Percentiles rank a stretch among this genome's conserved stretches.
Conservation (phyloP, 2,113 vertebrate species). For the Erythrocercus mccallii region DNA sequence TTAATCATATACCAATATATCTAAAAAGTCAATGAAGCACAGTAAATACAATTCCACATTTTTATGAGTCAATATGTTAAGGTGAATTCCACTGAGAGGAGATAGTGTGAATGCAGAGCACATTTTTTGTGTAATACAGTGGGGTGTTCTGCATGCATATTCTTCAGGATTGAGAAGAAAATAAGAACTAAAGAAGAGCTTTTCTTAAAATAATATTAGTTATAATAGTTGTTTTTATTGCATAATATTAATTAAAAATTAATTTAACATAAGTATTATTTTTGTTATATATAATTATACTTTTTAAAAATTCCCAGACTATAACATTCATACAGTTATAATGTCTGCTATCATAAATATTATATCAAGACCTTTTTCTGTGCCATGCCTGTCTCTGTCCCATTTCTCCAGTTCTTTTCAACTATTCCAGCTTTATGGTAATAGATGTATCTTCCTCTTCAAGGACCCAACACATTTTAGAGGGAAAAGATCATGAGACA, state of each 20-base stretch:
- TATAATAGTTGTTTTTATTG: background rate
- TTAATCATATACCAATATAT: background rate
- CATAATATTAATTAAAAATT: background rate
- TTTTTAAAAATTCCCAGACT: background rate
- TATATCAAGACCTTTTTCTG: background rate
- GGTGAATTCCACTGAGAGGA: background rate
- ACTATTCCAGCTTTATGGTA: background rate
- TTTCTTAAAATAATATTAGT: background rate
- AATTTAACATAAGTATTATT: background rate
- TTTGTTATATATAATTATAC: background rate
- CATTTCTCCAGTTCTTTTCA: background rate
- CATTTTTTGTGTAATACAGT: background rate
- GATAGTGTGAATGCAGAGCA: background rate
- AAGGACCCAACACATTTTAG: background rate
- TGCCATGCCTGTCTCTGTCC: background rate
- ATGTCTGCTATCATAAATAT: background rate
- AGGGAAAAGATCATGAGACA: background rate
- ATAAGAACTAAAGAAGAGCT: background rate
- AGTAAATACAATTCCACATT: background rate
- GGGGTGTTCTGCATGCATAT: background rate
- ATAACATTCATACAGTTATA: background rate
- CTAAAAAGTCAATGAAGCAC: background rate
- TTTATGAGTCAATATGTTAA: background rate
- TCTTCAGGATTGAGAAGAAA: background rate
- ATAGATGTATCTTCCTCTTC: background rate